Conservation (phyloP, 2,113 vertebrate genomes). For the Tympanuchus pallidicinctus region DNA sequence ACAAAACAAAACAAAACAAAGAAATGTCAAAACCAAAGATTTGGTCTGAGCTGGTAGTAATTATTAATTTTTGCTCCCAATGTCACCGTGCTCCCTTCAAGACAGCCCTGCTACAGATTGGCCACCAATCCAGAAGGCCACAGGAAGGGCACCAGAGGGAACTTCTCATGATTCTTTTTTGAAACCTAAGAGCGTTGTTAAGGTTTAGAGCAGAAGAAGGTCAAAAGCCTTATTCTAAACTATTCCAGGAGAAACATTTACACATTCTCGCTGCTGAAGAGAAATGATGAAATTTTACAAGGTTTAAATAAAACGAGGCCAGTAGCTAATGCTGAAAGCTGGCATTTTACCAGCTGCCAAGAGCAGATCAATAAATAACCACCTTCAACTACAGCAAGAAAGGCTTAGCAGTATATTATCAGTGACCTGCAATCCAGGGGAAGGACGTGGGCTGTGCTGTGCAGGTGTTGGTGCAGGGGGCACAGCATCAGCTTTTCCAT, state of each 20-base stretch:
- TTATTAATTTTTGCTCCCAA: not conserved
- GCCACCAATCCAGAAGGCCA: not conserved
- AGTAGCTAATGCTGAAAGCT: not conserved
- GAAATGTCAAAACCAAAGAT: not conserved
- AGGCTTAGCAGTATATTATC: not conserved
- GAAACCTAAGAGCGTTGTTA: constrained; percentile 1
- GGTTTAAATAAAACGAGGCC: constrained; percentile 50
- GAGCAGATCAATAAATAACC: constrained; percentile 63
- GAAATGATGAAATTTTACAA: constrained; percentile 46
- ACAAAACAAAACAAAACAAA: not conserved
- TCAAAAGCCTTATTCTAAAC: not conserved
- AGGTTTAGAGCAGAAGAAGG: constrained; percentile 46
- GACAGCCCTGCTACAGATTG: not conserved
- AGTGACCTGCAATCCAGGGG: not conserved
- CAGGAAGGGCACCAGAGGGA: not conserved
- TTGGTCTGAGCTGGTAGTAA: not conserved
- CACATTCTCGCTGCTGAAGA: not conserved
- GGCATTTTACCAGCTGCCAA: constrained; percentile 4
- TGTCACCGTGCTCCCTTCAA: not conserved
- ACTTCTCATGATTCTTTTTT: not conserved
- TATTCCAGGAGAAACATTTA: constrained; percentile 46
- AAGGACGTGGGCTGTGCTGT: not conserved
- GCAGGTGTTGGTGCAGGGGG: not conserved
- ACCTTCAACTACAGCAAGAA: not conserved
- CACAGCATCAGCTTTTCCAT: too few species aligned